Base-by-base conservation (phyloP, 1,140 invertebrate genomes). In the Lasioglossum albipes region DNA sequence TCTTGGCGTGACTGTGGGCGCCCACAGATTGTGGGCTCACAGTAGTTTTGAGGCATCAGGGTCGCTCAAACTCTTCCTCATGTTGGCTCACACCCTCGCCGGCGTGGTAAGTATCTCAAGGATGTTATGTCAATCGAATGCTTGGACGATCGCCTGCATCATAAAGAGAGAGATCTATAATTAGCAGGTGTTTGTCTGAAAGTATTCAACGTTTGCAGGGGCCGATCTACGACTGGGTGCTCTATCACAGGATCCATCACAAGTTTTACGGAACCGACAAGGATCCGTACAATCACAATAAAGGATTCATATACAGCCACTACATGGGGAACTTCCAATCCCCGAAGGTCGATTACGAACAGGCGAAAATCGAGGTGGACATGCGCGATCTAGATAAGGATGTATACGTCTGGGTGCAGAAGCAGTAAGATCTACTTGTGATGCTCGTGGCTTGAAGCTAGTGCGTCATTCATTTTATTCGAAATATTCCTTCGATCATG, bases 11-110 rank as follows among this genome's bases (percentile, higher is more conserved):
- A 99, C 98, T 1, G 96, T 96, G 57, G 98, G 98, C 2, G 96
- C 97, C 1, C 98, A 99, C 90, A 94, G 98, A 82, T 91, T 99
- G 22, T 99, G 98, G 98, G 95, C 97, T 0, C 98, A 99, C 92
- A 91, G 94, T 57, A 94, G 97, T 0, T 99, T 97, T 91, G 95
- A 96, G 87, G 98, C 98, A 1, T 95, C 91, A 66, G 93, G 94
- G 0, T 94, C 95, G 95, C 95, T 84, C 96, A 98, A 85, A 97
- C 96, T 2, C 90, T 75, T 82, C 0, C 59, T 85, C 10, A 97
- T 79, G 95, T 95, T 97, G 1, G 95, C 95, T 79, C 97, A 99
- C 85, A 97, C 97, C 0, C 91, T 98, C 66, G 95, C 96, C 18
- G 96, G 97, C 83, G 96, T 98, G 94, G 97, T 98, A 94, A 93